Conservation (phyloP, 2,113 vertebrate species). For the Odocoileus hemionus region DNA sequence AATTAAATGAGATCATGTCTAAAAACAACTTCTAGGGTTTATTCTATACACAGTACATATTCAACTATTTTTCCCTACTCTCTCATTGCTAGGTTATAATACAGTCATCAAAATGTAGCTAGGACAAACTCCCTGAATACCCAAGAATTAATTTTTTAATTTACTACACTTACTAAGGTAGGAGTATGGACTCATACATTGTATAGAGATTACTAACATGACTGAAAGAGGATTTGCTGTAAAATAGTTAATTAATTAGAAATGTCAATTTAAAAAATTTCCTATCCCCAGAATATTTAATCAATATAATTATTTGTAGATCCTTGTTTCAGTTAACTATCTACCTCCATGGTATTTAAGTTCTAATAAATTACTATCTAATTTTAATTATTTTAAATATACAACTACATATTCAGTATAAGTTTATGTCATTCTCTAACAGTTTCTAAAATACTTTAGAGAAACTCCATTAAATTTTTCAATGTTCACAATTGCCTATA, state of each 20-base stretch:
- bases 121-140: background rate
- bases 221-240: background rate
- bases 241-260: conserved; percentile 27
- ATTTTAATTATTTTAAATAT: conserved; percentile 22
- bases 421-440: background rate
- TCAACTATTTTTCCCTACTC: background rate
- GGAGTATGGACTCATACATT: background rate
- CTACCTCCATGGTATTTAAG: background rate
- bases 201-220: background rate
- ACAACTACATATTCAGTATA: background rate
- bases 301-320: background rate
- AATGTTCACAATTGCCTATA: background rate
- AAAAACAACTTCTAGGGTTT: background rate
- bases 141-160: background rate
- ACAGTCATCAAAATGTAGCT: background rate
- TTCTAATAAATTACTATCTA: background rate
- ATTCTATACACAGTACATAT: background rate
- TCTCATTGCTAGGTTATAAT: background rate
- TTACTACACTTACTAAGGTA: background rate
- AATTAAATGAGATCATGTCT: background rate
- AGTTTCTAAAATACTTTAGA: conserved; percentile 40
- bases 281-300: background rate
- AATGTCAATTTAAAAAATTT: background rate
- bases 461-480: background rate
- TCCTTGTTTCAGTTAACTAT: background rate